Evolutionary conservation across 2,113 vertebrate genomes (phyloP), one percentile per base, ranked within the genome.

Genomic region (Tamias sibiricus): DNA sequence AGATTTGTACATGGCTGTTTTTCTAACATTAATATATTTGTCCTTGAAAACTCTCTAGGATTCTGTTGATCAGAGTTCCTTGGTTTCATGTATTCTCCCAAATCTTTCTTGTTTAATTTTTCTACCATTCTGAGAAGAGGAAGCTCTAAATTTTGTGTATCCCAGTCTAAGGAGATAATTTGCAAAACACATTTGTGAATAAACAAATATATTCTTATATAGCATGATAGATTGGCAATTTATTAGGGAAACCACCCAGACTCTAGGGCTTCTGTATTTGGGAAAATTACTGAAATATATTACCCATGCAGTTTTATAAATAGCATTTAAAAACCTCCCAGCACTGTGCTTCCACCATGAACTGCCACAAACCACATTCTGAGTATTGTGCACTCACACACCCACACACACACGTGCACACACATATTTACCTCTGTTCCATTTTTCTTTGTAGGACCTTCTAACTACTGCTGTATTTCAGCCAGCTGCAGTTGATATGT

Each of bases 121-220:
- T 93, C 87, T 54, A 79, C 40, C 24, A 6, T 71, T 89, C 35
- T 71, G 30, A 68, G 81, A 86, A 81, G 30, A 71, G 13, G 14
- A 80, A 82, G 40, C 28, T 82, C 40, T 90, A 87, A 82, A 68
- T 87, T 22, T 54, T 87, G 90, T 69, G 32, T 72, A 71, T 74
- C 35, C 20, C n/a, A 90, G 22, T 87, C 26, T 94, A 85, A 80
- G 75, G 77, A 95, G 47, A 93, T 84, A 92, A 88, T 94, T 75
- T 81, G 30, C 12, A 72, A 91, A 88, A 52, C 44, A 95, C 1
- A 49, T 44, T 92, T 84, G n/a, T 85, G 89, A 93, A 93, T 94
- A 88, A 95, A 81, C 57, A 83, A 66, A 94, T 91, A 84, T 42
- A 59, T 87, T 93, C 24, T 71, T 72, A 87, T 47, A 17, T 4